Evolutionary conservation across 2,888 invertebrate genomes (phyloP), one percentile per base, ranked within the genome.

Genomic region (Rhagophthalmus giganteus): DNA sequence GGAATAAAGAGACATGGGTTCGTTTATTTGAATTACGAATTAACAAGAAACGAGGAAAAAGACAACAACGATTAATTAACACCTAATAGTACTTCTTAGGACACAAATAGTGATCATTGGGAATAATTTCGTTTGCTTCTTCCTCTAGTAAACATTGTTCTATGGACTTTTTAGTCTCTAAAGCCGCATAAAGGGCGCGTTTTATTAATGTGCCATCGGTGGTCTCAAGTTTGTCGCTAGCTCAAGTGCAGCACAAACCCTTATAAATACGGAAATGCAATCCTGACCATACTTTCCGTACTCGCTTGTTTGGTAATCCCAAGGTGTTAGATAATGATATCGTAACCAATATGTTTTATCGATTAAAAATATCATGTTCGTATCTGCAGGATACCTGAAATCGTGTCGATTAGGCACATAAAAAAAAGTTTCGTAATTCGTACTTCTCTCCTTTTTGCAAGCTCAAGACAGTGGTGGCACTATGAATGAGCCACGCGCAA

Each of bases 261-360:
- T 78, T 38, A 91, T 85, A 62, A 87, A 81, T 0, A 82, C 79
- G 0, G 87, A 83, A 0, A 82, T 80, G 49, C 80, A 84, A 2
- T 87, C 90, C 0, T 73, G 73, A 75, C 83, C 83, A 63, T 91
- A 91, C 31, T 81, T 80, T 1, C 91, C 91, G 58, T 80, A 91
- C 73, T 92, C 91, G 5, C 87, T 86, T n/a, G 83, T 84, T 66
- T 88, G 88, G 74, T 88, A 91, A 66, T 92, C 91, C 75, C 84
- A 83, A 0, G 90, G 87, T 12, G 88, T 70, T 12, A 88, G 66
- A 62, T 91, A 90, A 66, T 92, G 91, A 67, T 89, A 92, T 54
- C 86, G 85, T 0, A 85, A 83, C 91, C 91, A 91, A 67, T 86
- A 85, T 1, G 84, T 85, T 70, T 86, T 88, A 2, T 81, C 82